A percentile compares a stretch with the other conserved stretches of the same genome.
phyloP scores from a whole-genome alignment of 2,113 vertebrate genomes.

The Chlamydotis undulata region DNA sequence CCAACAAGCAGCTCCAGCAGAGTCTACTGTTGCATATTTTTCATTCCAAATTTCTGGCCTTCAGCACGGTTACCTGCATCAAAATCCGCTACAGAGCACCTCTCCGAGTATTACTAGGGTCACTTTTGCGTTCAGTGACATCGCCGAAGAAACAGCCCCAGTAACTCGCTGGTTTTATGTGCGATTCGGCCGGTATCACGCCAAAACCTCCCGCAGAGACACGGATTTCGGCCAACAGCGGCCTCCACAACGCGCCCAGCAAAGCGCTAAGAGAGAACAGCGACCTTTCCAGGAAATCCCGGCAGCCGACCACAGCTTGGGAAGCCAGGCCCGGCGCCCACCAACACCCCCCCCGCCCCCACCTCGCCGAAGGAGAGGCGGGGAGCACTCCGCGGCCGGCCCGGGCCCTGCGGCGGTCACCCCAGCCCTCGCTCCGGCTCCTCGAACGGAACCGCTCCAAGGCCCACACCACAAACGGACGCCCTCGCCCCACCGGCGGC shows the following conservation, averaged over 20 bases:
- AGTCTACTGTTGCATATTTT: fast-evolving
- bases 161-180: fast-evolving
- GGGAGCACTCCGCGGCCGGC: background rate
- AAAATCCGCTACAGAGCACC: fast-evolving
- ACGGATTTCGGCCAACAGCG: too few relatives aligned
- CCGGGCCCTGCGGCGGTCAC: fast-evolving
- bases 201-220: background rate
- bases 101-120: fast-evolving
- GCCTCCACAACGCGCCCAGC: background rate
- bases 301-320: background rate
- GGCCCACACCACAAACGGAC: background rate
- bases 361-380: too few relatives aligned
- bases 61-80: fast-evolving
- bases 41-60: fast-evolving
- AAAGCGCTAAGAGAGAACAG: too few relatives aligned
- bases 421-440: background rate
- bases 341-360: too few relatives aligned
- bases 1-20: fast-evolving
- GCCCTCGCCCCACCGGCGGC: background rate
- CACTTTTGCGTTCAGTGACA: fast-evolving
- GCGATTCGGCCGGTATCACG: fast-evolving
- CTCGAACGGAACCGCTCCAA: background rate
- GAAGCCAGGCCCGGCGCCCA: too few relatives aligned
- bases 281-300: fast-evolving
- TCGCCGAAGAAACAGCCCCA: fast-evolving